These are phyloP conservation scores for Drosophila sulfurigaster DNA, from an alignment of 1,140 invertebrate genomes.

Conservation along the genomic window DNA sequence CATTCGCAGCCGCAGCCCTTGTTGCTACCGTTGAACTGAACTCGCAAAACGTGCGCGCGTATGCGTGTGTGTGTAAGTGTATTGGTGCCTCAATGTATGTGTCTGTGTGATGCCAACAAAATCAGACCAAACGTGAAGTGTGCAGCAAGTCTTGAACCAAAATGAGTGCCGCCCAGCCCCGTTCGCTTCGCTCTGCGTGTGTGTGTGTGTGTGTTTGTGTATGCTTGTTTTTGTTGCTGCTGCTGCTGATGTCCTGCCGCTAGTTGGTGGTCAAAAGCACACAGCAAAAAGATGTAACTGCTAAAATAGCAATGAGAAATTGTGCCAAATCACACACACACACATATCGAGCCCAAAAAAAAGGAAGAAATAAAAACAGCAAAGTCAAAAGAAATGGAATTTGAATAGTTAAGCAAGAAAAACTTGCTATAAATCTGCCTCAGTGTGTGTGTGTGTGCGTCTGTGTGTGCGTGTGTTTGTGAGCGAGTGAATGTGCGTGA, in stretches of 20 bases:
- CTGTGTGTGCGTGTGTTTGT: slow-evolving; percentile 22
- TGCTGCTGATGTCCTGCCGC: slow-evolving; percentile 40
- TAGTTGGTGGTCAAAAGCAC: slow-evolving; percentile 58
- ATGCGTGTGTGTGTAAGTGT: slow-evolving; percentile 36
- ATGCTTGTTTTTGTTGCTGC: slow-evolving; percentile 33
- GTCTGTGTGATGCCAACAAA: slow-evolving; percentile 36
- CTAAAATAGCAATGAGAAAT: slow-evolving; percentile 32
- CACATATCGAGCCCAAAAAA: background rate
- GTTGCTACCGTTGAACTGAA: slow-evolving; percentile 54
- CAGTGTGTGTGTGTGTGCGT: slow-evolving; percentile 26
- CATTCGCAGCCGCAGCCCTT: slow-evolving; percentile 33
- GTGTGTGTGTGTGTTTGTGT: background rate
- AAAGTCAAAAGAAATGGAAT: slow-evolving; percentile 47
- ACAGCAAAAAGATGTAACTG: slow-evolving; percentile 25
- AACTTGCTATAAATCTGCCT: slow-evolving; percentile 31
- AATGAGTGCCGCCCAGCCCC: slow-evolving; percentile 25
- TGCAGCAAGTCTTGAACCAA: slow-evolving; percentile 16
- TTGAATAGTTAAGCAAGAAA: slow-evolving; percentile 62
- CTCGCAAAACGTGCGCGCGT: slow-evolving; percentile 62
- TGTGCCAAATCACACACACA: slow-evolving; percentile 44
- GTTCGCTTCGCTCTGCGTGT: background rate
- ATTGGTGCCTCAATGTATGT: slow-evolving; percentile 9
- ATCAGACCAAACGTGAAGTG: slow-evolving; percentile 51
- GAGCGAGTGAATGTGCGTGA: slow-evolving; percentile 17
- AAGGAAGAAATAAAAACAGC: slow-evolving; percentile 15